Evolutionary conservation across 1,140 invertebrate species (phyloP).

Genomic region (Dryas iulia): DNA sequence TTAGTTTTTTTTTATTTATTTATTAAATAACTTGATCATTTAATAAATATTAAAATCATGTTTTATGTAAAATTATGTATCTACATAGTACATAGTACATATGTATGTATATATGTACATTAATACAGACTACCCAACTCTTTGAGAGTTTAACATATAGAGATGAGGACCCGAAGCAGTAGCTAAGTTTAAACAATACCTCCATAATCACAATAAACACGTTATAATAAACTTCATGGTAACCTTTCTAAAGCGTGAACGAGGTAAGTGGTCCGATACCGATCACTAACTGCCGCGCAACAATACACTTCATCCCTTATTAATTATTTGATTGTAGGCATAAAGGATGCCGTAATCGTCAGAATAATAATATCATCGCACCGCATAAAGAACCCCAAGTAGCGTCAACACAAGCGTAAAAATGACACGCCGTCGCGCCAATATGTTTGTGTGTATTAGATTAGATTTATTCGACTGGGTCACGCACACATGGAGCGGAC

Average conservation of each 20-base stretch:
- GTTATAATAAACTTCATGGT: constrained; percentile 60
- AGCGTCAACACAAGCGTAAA: constrained; percentile 79
- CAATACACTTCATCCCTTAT: constrained; percentile 79
- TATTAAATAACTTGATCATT: constrained; percentile 4
- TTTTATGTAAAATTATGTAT: no score
- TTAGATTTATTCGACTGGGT: constrained; percentile 80
- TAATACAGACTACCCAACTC: neutral
- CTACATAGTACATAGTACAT: no score
- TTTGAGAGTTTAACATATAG: neutral
- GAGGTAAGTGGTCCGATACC: constrained; percentile 69
- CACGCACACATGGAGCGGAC: constrained; percentile 60
- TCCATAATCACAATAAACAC: constrained; percentile 35
- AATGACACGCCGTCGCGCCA: constrained; percentile 75
- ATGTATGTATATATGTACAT: neutral
- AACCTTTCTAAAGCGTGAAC: constrained; percentile 60
- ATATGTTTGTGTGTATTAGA: constrained; percentile 78
- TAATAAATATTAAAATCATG: neutral
- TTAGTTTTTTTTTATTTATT: neutral
- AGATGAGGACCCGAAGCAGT: constrained; percentile 14
- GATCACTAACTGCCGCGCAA: constrained; percentile 64
- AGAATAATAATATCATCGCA: constrained; percentile 79
- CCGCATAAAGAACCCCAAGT: constrained; percentile 77
- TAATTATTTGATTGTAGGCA: constrained; percentile 80
- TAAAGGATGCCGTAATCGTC: constrained; percentile 79
- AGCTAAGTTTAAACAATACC: constrained; percentile 35